Percentiles rank a stretch among this genome's conserved stretches.
phyloP scores from a whole-genome alignment of 2,888 invertebrate species.

The Atethmia centrago region DNA sequence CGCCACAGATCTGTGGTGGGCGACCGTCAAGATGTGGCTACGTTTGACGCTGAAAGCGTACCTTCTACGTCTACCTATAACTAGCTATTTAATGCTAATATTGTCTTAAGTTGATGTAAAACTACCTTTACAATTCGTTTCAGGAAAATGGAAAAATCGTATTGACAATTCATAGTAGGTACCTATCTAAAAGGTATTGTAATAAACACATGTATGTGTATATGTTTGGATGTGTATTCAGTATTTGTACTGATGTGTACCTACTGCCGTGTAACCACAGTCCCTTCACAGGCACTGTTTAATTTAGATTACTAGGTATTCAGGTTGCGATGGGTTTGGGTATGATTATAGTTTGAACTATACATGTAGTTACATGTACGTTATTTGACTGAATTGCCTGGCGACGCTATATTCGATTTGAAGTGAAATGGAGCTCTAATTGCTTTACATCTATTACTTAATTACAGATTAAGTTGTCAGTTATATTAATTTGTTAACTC shows the following conservation, averaged over 20 bases:
- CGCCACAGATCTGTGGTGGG: conserved; percentile 13
- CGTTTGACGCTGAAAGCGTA: conserved; percentile 28
- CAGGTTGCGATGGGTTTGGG: conserved; percentile 55
- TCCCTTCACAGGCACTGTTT: conserved; percentile 53
- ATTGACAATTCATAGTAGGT: conserved; percentile 41
- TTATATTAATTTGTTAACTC: conserved; percentile 31
- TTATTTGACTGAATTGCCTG: conserved; percentile 36
- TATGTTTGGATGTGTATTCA: neutral
- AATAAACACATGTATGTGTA: conserved; percentile 23
- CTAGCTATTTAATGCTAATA: conserved; percentile 57
- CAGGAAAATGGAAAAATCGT: conserved; percentile 43
- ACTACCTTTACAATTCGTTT: conserved; percentile 46
- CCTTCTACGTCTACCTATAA: conserved; percentile 29
- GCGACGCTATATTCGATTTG: conserved; percentile 32
- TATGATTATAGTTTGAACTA: conserved; percentile 59
- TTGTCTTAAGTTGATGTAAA: conserved; percentile 59
- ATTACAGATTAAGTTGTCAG: conserved; percentile 29
- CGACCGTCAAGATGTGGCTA: conserved; percentile 43
- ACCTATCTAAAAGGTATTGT: conserved; percentile 21
- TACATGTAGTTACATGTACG: conserved; percentile 25
- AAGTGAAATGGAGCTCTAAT: conserved; percentile 34
- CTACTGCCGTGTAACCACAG: conserved; percentile 25
- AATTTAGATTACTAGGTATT: conserved; percentile 72
- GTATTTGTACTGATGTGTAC: neutral
- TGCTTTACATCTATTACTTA: conserved; percentile 34